Evolutionary conservation across 1,140 invertebrate species (phyloP), one percentile per base, ranked within the genome.

Genomic region (Nasonia giraulti): DNA sequence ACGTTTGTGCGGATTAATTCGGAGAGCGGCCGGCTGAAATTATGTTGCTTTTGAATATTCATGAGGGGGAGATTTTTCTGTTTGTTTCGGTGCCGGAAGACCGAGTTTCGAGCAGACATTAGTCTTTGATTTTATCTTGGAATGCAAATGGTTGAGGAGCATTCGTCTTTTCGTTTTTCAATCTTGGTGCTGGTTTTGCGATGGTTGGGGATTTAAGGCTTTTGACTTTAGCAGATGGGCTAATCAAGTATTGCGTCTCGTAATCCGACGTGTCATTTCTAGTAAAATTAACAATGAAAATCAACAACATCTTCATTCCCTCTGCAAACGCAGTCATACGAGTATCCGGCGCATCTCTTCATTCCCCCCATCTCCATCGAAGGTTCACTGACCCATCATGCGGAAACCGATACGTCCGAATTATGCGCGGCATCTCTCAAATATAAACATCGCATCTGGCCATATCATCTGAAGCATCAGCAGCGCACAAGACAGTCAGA

Each of bases 1-100:
- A 40, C 66, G 75, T 76, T 79, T 84, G 44, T 79, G 23, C 8
- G 40, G 75, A 84, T 84, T 78, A 79, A 73, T 73, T 47, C 23
- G 6, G 37, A 44, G 40, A 1, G 33, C 1, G 4, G 0, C 27
- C 27, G 31, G 27, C 6, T 23, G 40, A 44, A 68, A 68, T 75
- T 7, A 44, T 37, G 40, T 73, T 75, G 27, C 68, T 77, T 44
- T n/a, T 31, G 50, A 83, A 75, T 83, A 77, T 69, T 83, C 81
- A 68, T 2, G 47, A 50, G 5, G 62, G 27, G 50, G 17, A 37
- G 27, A 27, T 27, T 27, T 33, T 82, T 75, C 55, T 69, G 2
- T n/a, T 74, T 10, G 27, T 6, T 12, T 37, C 2, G 27, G 12
- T 74, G 10, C 27, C 2, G 27, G 4, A 69, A 69, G 11, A 10